Conservation (phyloP, 1,140 invertebrate species). For the Penaeus chinensis region DNA sequence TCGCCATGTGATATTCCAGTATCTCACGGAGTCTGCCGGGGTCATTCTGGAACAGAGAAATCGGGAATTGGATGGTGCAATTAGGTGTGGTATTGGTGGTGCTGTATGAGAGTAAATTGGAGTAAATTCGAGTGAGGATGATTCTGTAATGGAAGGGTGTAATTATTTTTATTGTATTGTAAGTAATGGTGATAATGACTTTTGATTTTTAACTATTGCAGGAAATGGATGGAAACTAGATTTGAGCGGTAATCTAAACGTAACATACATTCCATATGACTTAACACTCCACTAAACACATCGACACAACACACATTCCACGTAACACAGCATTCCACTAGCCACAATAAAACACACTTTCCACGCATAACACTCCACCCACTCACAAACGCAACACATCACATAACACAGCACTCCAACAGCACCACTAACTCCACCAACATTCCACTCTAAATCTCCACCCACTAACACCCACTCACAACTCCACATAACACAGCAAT, state of each 20-base stretch:
- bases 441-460: too few species aligned
- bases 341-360: background rate
- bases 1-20: conserved; percentile 74
- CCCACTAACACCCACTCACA: too few species aligned
- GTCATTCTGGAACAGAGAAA: conserved; percentile 64
- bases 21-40: conserved; percentile 71
- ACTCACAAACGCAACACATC: background rate
- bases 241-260: background rate
- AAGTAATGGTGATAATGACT: background rate
- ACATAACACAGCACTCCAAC: too few species aligned
- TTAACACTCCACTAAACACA: background rate
- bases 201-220: background rate
- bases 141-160: too few species aligned
- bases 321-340: background rate
- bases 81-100: too few species aligned
- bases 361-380: background rate
- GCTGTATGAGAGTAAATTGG: too few species aligned
- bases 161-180: too few species aligned
- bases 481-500: too few species aligned
- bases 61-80: too few species aligned
- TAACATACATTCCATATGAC: background rate
- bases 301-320: background rate
- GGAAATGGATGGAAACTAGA: background rate
- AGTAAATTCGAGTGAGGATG: too few species aligned
- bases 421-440: too few species aligned